These are phyloP conservation scores for Pachliopta kotzebuea DNA, from an alignment of 2,888 invertebrate genomes.

Conservation along the genomic window DNA sequence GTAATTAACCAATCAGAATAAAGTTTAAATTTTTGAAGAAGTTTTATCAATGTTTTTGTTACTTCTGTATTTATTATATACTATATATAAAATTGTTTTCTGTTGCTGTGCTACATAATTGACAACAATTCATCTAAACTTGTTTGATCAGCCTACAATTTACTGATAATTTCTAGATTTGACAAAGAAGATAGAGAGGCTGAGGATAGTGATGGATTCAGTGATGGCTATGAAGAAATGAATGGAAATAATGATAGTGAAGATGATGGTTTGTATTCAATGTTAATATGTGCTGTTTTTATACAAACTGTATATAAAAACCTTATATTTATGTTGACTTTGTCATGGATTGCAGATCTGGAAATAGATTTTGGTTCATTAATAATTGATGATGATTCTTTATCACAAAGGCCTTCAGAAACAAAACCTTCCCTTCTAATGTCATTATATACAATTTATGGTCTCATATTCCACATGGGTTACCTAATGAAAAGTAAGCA, in stretches of 20 bases:
- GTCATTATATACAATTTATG: slow-evolving; percentile 73
- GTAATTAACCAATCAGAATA: too few relatives aligned
- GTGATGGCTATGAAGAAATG: slow-evolving; percentile 87
- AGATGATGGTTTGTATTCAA: slow-evolving; percentile 74
- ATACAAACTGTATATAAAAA: not conserved
- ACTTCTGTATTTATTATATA: too few relatives aligned
- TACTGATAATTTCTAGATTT: slow-evolving; percentile 68
- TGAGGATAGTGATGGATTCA: slow-evolving; percentile 88
- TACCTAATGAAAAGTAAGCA: slow-evolving; percentile 75
- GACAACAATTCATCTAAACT: too few relatives aligned
- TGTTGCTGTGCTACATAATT: too few relatives aligned
- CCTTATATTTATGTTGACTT: slow-evolving; percentile 24
- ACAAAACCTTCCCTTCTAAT: slow-evolving; percentile 66
- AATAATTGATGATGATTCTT: slow-evolving; percentile 61
- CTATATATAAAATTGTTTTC: too few relatives aligned
- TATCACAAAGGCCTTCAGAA: slow-evolving; percentile 51
- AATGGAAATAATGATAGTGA: slow-evolving; percentile 89
- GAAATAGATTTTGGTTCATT: slow-evolving; percentile 68
- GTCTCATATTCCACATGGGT: slow-evolving; percentile 77
- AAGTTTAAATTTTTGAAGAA: too few relatives aligned
- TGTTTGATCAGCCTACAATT: too few relatives aligned
- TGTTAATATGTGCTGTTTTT: not conserved
- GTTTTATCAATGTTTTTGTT: too few relatives aligned
- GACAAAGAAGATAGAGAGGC: slow-evolving; percentile 90
- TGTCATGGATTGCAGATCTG: slow-evolving; percentile 68